Evolutionary conservation across 92 coral and sea anemone species (phyloP), one percentile per base, ranked within the genome.

Genomic region (Porites lobata): DNA sequence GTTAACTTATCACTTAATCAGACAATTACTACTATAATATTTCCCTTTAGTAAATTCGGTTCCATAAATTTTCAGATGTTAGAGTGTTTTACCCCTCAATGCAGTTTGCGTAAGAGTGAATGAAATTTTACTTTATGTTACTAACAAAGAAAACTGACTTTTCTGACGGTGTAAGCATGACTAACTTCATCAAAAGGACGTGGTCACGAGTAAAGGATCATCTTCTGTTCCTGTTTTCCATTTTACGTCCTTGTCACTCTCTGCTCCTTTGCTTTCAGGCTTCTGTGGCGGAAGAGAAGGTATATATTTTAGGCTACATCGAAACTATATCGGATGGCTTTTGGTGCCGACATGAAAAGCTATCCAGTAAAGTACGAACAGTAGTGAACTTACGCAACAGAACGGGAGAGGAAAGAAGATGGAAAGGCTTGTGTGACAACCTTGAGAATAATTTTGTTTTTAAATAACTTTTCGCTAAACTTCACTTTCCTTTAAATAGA

Each of bases 201-300:
- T 82, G 24, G 86, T 71, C 70, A 69, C 26, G 1, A 82, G 70
- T 57, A 82, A 38, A 17, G 86, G 77, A 5, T 63, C 86, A 38
- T 70, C 52, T 58, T 21, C 78, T n/a, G 15, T 1, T 17, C 38
- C 11, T 9, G 0, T 19, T n/a, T 21, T 52, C 19, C 56, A 38
- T 70, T 82, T 82, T 9, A 50, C 2, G 19, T 59, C 10, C 69
- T 58, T 58, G 14, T 32, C 86, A 58, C 6, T 70, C 21, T 57
- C 71, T 10, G 21, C 43, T 56, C 58, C 19, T 54, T 59, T 63
- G 22, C 32, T 38, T n/a, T 82, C 86, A 70, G 9, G 58, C 86
- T 82, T 38, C 78, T 14, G 58, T 18, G 76, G 9, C 22, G 32
- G 51, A 69, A n/a, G 5, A 52, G 38, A 70, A 10, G 14, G n/a